Percentiles rank a stretch among this genome's conserved stretches.
These are phyloP conservation scores for Corythoichthys intestinalis DNA, from an alignment of 2,113 vertebrate species.

Conservation along the genomic window DNA sequence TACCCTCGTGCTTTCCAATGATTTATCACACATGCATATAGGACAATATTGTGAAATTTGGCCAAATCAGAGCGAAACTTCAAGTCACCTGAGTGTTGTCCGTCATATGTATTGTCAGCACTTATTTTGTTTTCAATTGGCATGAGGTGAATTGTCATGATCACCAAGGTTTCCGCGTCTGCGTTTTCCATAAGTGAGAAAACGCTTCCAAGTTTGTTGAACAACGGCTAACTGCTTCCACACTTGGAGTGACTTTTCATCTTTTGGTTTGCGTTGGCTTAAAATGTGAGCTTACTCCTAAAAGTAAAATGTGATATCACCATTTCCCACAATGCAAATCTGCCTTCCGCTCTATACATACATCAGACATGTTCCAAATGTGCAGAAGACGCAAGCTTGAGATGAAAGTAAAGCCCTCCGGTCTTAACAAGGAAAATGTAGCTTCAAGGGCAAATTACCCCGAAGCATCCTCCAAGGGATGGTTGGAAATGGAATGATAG, in stretches of 20 bases:
- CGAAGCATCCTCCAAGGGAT: slow-evolving; percentile 58
- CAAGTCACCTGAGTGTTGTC: no score
- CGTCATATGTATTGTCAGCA: no score
- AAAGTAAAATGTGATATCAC: slow-evolving; percentile 22
- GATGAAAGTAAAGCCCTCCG: slow-evolving; percentile 68
- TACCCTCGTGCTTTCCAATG: no score
- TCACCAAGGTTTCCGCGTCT: background rate
- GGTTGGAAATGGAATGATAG: slow-evolving; percentile 52
- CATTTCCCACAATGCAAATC: slow-evolving; percentile 38
- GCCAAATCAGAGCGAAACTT: no score
- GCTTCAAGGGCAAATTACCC: slow-evolving; percentile 67
- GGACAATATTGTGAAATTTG: no score
- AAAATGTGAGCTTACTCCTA: slow-evolving; percentile 18
- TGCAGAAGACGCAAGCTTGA: slow-evolving; percentile 37
- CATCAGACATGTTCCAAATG: slow-evolving; percentile 44
- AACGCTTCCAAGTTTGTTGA: background rate
- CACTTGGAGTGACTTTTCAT: background rate
- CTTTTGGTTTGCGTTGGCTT: slow-evolving; percentile 4
- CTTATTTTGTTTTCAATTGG: background rate
- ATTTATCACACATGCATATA: no score
- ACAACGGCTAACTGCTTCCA: background rate
- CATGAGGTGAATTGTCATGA: background rate
- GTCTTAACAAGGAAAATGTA: slow-evolving; percentile 61
- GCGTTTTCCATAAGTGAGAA: background rate
- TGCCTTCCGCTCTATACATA: slow-evolving; percentile 43